Percentiles rank a stretch among this genome's conserved stretches.
Evolutionary conservation across 37 sponge, comb jelly and placozoan species (phyloP).

Genomic region (Aphrocallistes beatrix): DNA sequence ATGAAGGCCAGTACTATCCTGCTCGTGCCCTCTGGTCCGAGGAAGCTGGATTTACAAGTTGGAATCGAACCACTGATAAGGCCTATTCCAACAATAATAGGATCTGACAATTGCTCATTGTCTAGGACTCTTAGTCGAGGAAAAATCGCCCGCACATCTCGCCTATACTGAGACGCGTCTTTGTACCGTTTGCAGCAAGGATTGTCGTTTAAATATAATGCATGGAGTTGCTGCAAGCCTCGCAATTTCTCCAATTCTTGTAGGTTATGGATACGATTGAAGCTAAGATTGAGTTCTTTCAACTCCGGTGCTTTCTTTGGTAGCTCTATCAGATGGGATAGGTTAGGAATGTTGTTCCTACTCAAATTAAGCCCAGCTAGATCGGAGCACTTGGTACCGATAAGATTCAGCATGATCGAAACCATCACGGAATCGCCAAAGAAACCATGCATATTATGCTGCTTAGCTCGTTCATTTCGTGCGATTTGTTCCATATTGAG

Average conservation of each 20-base stretch:
- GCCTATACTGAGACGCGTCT: not conserved
- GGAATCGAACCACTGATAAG: constrained; percentile 7
- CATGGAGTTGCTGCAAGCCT: not conserved
- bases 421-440: not conserved
- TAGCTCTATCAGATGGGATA: not conserved
- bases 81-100: not conserved
- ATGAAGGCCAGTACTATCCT: constrained; percentile 8
- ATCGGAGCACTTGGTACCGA: constrained; percentile 8
- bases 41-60: not conserved
- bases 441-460: not conserved
- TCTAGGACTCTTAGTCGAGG: not conserved
- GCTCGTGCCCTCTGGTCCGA: not conserved
- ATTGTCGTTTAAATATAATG: not conserved
- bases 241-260: not conserved
- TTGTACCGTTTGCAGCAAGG: not conserved
- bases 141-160: not conserved
- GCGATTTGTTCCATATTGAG: not conserved
- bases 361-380: not conserved
- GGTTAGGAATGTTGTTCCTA: not conserved
- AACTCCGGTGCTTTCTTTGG: not conserved
- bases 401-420: not conserved
- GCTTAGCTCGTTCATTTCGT: not conserved
- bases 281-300: not conserved
- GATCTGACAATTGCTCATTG: not conserved
- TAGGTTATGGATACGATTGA: not conserved